Base-by-base conservation (phyloP, 1,140 invertebrate genomes). In the Goniozus legneri region DNA sequence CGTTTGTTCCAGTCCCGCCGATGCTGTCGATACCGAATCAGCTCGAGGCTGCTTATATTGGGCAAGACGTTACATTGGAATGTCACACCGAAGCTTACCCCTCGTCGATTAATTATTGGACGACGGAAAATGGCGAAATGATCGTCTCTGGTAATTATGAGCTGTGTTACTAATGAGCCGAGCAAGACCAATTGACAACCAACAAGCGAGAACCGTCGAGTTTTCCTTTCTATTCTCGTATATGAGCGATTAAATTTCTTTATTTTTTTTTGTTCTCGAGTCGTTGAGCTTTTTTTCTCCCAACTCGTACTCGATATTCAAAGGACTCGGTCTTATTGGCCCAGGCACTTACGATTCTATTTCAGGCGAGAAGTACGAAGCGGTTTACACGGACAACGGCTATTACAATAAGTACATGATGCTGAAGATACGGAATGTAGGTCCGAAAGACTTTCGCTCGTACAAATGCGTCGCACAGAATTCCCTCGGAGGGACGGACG, bases 381-480 rank as follows among this genome's bases (percentile, higher is more conserved):
- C 88, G 35, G 79, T 84, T 46, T 82, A 84, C 27, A 83, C 80
- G 54, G 88, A 92, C 74, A 87, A 81, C 64, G 85, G 85, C 44
- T 93, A 93, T 75, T 93, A 93, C 75, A 91, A 85, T 62, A 86
- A 89, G 63, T 88, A 88, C 76, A 92, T 93, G 90, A 86, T 84
- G 78, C 80, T 94, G 55, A 91, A 89, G 73, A 91, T 94, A 64
- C 80, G 86, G 37, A 86, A 85, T 69, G 84, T 92, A 31, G 84
- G 83, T 14, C 76, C 79, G 44, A 81, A 80, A 52, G 91, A 94
- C 71, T 93, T 92, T 69, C 90, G 88, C 34, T 89, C 87, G 7
- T 93, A 92, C 77, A 86, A 88, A 67, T 98, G 95, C 68, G 88
- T 96, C 19, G 93, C 93, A 7, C 94, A 94, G 71, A 98, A 97